Evolutionary conservation across 2,113 vertebrate species (phyloP).

Genomic region (Perca schrenkii): DNA sequence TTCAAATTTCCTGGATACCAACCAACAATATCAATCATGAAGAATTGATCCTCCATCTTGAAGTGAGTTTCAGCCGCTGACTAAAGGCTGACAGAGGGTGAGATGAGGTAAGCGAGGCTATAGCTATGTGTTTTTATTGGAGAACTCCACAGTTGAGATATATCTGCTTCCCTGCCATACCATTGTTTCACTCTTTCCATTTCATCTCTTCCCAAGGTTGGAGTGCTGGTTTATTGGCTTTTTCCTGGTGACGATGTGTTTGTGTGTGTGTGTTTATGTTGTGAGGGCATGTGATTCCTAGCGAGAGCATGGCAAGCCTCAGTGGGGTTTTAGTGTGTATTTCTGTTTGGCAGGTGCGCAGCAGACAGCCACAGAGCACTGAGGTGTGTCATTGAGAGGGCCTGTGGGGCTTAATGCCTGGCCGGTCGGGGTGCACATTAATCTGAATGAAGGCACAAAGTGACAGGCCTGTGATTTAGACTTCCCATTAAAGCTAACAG

Average conservation of each 20-base stretch:
- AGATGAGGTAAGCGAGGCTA: constrained; percentile 29
- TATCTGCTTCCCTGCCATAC: constrained; percentile 25
- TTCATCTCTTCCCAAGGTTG: constrained; percentile 31
- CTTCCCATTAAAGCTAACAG: constrained; percentile 53
- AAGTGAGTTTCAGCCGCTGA: constrained; percentile 7
- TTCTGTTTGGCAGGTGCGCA: constrained; percentile 14
- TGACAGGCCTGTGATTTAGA: constrained; percentile 52
- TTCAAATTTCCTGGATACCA: background rate
- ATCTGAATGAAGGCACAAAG: constrained; percentile 60
- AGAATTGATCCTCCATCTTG: background rate
- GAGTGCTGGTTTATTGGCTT: constrained; percentile 36
- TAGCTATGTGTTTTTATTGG: constrained; percentile 25
- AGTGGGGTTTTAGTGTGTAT: constrained; percentile 10
- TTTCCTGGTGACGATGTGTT: constrained; percentile 20
- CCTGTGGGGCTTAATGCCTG: constrained; percentile 50
- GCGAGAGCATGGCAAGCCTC: constrained; percentile 15
- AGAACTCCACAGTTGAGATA: background rate
- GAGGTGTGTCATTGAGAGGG: constrained; percentile 63
- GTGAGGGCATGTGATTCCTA: constrained; percentile 6
- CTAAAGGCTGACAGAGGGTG: background rate
- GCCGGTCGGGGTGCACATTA: constrained; percentile 46
- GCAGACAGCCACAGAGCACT: constrained; percentile 42
- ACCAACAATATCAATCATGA: background rate
- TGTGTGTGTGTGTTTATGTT: constrained; percentile 13
- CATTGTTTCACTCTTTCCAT: constrained; percentile 52